These are phyloP conservation scores for Brachionus plicatilis DNA, from an alignment of 1,140 invertebrate species.

Conservation along the genomic window DNA sequence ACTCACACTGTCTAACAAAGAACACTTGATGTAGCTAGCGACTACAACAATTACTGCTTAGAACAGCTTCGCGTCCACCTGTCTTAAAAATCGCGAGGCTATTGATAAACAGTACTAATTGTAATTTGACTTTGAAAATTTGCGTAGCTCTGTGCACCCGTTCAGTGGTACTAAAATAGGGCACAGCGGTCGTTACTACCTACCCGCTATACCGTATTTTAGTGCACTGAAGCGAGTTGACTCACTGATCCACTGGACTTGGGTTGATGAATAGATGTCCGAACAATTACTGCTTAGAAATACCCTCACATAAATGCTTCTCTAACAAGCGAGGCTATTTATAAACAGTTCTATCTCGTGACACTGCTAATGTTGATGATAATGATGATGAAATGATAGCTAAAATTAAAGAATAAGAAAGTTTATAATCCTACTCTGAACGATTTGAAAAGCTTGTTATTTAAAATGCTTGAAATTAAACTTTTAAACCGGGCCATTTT, in stretches of 20 bases:
- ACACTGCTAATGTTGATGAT: background rate
- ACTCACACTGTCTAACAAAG: background rate
- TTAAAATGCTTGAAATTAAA: background rate
- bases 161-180: conserved; percentile 31
- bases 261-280: background rate
- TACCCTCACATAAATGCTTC: background rate
- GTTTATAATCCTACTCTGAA: background rate
- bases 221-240: background rate
- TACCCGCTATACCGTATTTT: conserved; percentile 38
- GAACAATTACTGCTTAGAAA: conserved; percentile 1
- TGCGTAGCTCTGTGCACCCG: background rate
- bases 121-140: background rate
- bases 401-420: background rate
- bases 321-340: background rate
- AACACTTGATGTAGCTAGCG: background rate
- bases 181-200: background rate
- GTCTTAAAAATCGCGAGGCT: background rate
- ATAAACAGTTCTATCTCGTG: conserved; percentile 4
- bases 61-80: background rate
- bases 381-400: background rate
- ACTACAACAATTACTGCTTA: conserved; percentile 15
- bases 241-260: background rate
- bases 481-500: background rate
- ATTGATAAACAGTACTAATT: conserved; percentile 33
- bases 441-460: background rate